These are phyloP conservation scores for Xenopus laevis DNA, from an alignment of 2,113 vertebrate genomes.

Conservation along the genomic window DNA sequence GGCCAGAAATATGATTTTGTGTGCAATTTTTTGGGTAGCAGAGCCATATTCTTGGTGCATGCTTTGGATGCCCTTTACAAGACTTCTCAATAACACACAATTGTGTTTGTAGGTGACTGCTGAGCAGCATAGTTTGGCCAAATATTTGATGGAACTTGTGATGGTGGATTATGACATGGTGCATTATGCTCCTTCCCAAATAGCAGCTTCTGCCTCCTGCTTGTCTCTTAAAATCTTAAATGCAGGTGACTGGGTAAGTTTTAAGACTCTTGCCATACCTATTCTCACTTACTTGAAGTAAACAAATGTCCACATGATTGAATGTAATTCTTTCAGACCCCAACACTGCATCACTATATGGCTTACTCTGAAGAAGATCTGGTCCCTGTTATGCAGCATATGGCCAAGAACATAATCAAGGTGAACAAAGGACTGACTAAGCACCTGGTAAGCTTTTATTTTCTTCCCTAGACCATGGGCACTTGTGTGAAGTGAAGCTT, in stretches of 20 bases:
- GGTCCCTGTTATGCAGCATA: conserved; percentile 71
- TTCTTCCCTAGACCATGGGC: no score
- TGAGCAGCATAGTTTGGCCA: conserved; percentile 74
- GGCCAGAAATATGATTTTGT: no score
- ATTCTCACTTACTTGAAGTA: not conserved
- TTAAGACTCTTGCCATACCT: no score
- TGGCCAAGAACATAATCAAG: conserved; percentile 79
- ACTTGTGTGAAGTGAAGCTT: no score
- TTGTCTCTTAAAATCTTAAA: conserved; percentile 72
- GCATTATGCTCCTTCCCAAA: conserved; percentile 73
- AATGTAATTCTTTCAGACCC: conserved; percentile 51
- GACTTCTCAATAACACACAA: no score
- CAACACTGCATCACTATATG: conserved; percentile 67
- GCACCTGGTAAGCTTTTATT: conserved; percentile 63
- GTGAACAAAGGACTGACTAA: conserved; percentile 69
- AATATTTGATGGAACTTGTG: conserved; percentile 81
- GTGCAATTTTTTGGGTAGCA: no score
- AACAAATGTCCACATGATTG: no score
- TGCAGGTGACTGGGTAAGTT: conserved; percentile 73
- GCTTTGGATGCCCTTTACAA: no score
- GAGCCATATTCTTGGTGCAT: no score
- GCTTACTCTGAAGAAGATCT: conserved; percentile 66
- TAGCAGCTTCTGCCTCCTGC: conserved; percentile 74
- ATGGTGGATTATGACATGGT: conserved; percentile 83
- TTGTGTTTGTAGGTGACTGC: conserved; percentile 65